These are phyloP conservation scores for Rhogogaster chlorosoma DNA, from an alignment of 2,888 invertebrate genomes.

Conservation along the genomic window DNA sequence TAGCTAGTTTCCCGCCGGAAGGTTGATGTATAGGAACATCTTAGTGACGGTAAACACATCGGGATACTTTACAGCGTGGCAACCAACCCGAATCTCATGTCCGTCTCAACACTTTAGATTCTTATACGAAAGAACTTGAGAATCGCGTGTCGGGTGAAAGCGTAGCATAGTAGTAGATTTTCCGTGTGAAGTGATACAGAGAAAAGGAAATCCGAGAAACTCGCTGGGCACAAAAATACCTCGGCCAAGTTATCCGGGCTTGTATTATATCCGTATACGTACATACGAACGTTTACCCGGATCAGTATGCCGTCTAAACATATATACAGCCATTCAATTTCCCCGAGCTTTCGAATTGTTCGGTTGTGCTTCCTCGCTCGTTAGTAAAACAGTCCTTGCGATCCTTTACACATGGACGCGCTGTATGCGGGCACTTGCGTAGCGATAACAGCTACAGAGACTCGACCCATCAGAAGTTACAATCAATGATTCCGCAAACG, in stretches of 20 bases:
- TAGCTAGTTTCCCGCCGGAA: neutral
- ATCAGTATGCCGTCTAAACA: slow-evolving; percentile 8
- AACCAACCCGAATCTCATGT: neutral
- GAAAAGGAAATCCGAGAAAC: neutral
- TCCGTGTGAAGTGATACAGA: slow-evolving; percentile 1
- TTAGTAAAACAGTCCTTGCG: slow-evolving; percentile 4
- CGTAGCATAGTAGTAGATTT: neutral
- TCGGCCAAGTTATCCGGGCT: neutral
- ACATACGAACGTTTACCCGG: slow-evolving; percentile 1
- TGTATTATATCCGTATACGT: neutral
- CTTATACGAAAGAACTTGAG: neutral
- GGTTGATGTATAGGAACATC: neutral
- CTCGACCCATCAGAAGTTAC: neutral
- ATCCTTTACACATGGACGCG: neutral
- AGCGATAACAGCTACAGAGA: neutral
- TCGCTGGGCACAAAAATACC: slow-evolving; percentile 9
- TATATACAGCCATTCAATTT: slow-evolving; percentile 5
- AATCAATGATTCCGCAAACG: slow-evolving; percentile 14
- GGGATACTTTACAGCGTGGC: neutral
- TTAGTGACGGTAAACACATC: neutral
- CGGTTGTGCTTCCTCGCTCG: neutral
- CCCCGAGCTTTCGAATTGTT: slow-evolving; percentile 10
- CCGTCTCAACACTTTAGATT: neutral
- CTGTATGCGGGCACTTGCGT: neutral
- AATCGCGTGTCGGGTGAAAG: neutral